phyloP scores from a whole-genome alignment of 2,797 vertebrate genomes.

The Mycteria americana region DNA sequence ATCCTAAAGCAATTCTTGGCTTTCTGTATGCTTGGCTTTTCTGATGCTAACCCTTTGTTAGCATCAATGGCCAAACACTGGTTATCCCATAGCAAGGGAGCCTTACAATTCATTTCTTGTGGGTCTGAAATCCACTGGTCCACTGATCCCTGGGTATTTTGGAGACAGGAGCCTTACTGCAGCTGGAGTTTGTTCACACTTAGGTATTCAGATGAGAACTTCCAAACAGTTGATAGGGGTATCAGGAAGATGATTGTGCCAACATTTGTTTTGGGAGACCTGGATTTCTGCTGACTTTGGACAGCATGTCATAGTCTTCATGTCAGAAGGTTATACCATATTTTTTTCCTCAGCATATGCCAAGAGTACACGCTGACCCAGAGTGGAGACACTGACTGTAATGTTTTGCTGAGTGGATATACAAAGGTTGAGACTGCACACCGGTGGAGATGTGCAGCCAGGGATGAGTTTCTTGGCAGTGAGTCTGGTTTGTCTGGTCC shows the following conservation, averaged over 20 bases:
- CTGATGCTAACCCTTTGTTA: neutral
- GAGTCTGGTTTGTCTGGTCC: neutral
- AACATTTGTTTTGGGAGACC: neutral
- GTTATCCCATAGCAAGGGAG: neutral
- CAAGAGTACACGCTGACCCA: neutral
- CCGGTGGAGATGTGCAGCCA: fast-evolving
- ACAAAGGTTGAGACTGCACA: neutral
- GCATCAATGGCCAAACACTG: neutral
- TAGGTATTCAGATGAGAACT: neutral
- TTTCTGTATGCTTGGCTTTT: no score
- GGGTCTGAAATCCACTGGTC: neutral
- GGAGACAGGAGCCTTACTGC: neutral
- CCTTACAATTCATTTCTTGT: neutral
- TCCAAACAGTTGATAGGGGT: neutral
- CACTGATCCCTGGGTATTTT: neutral
- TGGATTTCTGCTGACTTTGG: neutral
- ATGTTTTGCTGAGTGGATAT: neutral
- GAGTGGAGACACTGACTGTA: neutral
- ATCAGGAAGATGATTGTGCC: neutral
- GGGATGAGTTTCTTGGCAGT: neutral
- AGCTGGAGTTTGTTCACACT: neutral
- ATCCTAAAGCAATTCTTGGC: neutral
- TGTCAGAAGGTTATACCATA: neutral
- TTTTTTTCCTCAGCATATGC: neutral
- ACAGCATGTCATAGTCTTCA: neutral